Evolutionary conservation across 2,797 vertebrate genomes (phyloP), one percentile per base, ranked within the genome.

Genomic region (Cyprinodon diabolis): DNA sequence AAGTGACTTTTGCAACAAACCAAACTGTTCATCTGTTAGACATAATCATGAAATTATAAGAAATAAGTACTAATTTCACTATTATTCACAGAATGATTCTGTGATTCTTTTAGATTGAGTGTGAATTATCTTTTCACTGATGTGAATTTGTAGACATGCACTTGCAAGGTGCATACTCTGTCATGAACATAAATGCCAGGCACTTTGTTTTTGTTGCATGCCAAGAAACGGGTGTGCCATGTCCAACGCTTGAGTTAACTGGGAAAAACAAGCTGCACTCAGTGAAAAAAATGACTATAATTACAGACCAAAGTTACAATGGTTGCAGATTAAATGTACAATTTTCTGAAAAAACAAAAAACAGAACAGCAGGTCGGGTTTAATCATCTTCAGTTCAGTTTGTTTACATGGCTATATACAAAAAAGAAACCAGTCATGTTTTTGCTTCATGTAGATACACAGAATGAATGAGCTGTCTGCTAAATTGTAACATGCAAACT

Each of bases 191-290:
- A 4, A 30, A 17, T 14, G 12, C 40, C 51, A 14, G 0, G 23
- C 5, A n/a, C 66, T 3, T 66, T 75, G 72, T 68, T 62, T 74
- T 66, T 19, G 8, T 72, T 78, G 71, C 68, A 8, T 83, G 72
- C 51, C 43, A 72, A 3, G 74, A 56, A 13, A 79, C 58, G 45
- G 19, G 82, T 68, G 84, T 83, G 77, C 68, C 25, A 66, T 85
- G 85, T 91, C 71, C 82, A 66, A 65, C 23, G 56, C 51, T 71
- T 72, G 71, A 78, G 68, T 81, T 81, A 40, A 67, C 23, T 17
- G 30, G 30, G 4, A 65, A 58, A 47, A 79, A 78, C 65, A 1
- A 47, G 71, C 57, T 71, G 5, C 65, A 57, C 23, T 73, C 66
- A 37, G 19, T 54, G 65, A 35, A 60, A 84, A 54, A 79, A 48